phyloP scores from a whole-genome alignment of 92 coral and sea anemone genomes.

The Ricordea florida region DNA sequence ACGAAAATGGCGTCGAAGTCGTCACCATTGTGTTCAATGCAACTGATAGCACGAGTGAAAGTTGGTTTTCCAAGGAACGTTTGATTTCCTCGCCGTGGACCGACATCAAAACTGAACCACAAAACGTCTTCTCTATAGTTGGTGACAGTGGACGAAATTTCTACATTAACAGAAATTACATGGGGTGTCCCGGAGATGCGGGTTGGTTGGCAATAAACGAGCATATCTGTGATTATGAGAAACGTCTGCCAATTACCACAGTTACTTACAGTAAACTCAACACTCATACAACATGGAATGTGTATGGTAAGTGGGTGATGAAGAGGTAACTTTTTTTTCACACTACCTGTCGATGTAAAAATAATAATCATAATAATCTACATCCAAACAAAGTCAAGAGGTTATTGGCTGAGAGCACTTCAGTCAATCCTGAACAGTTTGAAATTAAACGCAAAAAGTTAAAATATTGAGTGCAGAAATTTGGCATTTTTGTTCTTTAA shows the following conservation, averaged over 20 bases:
- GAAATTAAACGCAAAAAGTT: too few species aligned
- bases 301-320: neutral
- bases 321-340: neutral
- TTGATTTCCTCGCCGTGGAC: slow-evolving; percentile 43
- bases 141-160: neutral
- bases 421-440: too few species aligned
- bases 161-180: neutral
- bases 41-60: neutral
- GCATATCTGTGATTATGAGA: neutral
- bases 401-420: too few species aligned
- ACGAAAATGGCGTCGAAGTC: neutral
- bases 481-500: too few species aligned
- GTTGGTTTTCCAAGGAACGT: slow-evolving; percentile 20
- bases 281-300: neutral
- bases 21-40: slow-evolving; percentile 3
- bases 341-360: too few species aligned
- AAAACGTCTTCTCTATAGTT: neutral
- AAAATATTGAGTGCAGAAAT: too few species aligned
- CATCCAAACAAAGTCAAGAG: too few species aligned
- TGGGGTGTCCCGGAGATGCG: neutral
- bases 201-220: neutral
- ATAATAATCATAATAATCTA: too few species aligned
- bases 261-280: neutral
- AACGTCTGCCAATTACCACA: neutral
- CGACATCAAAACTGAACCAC: slow-evolving; percentile 7